A percentile compares a stretch with the other conserved stretches of the same genome.
These are phyloP conservation scores for Campopleginae sp. DNA, from an alignment of 2,888 invertebrate species.

Conservation along the genomic window DNA sequence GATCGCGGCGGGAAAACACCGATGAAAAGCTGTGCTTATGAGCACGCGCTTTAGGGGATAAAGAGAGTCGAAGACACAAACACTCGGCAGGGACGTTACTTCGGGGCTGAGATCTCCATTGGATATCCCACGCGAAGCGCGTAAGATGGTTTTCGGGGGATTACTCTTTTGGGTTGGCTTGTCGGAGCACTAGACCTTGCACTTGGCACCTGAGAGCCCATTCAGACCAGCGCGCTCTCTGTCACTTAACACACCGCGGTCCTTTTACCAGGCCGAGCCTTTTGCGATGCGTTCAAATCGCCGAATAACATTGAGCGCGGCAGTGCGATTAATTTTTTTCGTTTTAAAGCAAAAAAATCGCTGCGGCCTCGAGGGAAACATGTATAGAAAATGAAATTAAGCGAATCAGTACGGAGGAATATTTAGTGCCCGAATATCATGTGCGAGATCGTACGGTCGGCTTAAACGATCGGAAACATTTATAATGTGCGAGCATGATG, in stretches of 20 bases:
- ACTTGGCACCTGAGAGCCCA: conserved; percentile 77
- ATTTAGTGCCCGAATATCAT: neutral
- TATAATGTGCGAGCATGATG: neutral
- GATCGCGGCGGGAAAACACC: conserved; percentile 5
- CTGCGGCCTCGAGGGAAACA: neutral
- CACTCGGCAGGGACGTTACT: conserved; percentile 31
- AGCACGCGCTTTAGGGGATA: neutral
- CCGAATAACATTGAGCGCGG: no score
- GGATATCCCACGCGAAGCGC: conserved; percentile 59
- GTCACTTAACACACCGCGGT: neutral
- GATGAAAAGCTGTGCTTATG: conserved; percentile 12
- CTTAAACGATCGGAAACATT: neutral
- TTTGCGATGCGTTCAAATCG: no score
- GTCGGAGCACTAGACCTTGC: conserved; percentile 70
- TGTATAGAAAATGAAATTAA: neutral
- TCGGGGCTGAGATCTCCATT: conserved; percentile 56
- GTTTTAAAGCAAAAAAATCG: neutral
- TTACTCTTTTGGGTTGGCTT: conserved; percentile 38
- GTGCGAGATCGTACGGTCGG: neutral
- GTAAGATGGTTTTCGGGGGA: conserved; percentile 62
- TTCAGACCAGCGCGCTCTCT: conserved; percentile 48
- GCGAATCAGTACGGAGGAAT: neutral
- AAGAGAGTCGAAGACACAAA: conserved; percentile 24
- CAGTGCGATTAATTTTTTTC: no score
- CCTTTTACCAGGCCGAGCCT: no score